phyloP scores from a whole-genome alignment of 2,797 vertebrate genomes.

The Scolopax bukidnonensis region DNA sequence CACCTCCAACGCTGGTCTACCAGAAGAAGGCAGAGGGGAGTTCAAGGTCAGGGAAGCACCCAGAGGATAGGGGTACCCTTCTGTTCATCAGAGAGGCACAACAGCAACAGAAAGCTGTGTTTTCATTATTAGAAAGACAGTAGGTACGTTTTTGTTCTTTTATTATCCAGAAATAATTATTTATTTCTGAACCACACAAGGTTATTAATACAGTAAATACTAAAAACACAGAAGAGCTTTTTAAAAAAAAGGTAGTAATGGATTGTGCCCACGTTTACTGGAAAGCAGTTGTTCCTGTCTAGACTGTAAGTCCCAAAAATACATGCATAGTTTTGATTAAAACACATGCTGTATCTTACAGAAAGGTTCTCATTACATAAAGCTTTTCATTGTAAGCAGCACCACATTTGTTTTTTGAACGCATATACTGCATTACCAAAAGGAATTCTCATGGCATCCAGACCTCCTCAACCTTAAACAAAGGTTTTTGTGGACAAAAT shows the following conservation, averaged over 20 bases:
- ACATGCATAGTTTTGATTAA: not conserved
- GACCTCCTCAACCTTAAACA: not conserved
- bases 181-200: not conserved
- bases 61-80: not conserved
- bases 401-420: not conserved
- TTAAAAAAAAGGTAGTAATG: not conserved
- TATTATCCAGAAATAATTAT: not conserved
- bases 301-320: not conserved
- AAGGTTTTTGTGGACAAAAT: not conserved
- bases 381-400: not conserved
- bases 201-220: not conserved
- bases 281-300: not conserved
- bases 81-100: not conserved
- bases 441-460: not conserved
- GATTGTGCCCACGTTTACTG: not conserved
- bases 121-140: not conserved
- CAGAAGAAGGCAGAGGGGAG: fast-evolving
- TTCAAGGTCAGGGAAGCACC: not conserved
- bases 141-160: not conserved
- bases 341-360: not conserved
- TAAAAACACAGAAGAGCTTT: not conserved
- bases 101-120: not conserved
- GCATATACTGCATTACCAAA: not conserved
- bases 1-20: not conserved
- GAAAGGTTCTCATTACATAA: not conserved